Percentiles rank a stretch among this genome's conserved stretches.
Evolutionary conservation across 2,797 vertebrate genomes (phyloP).

Genomic region (Myripristis jacobus): DNA sequence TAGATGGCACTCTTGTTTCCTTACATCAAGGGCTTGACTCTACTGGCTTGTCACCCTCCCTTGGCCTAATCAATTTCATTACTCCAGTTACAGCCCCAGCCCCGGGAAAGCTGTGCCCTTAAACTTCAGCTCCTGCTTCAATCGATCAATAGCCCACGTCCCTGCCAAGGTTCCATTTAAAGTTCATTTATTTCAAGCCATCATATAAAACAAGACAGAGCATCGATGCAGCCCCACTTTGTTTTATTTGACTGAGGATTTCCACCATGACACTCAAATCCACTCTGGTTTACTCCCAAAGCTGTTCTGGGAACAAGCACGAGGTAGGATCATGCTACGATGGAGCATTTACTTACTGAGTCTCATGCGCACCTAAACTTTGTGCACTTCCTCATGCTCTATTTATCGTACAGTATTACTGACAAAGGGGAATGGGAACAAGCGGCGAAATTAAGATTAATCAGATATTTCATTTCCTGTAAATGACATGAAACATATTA

Average conservation of each 20-base stretch:
- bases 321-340: conserved; percentile 46
- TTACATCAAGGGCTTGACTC: conserved; percentile 92
- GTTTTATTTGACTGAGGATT: conserved; percentile 89
- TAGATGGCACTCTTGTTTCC: conserved; percentile 92
- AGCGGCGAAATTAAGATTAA: background rate
- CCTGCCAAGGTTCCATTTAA: conserved; percentile 92
- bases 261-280: conserved; percentile 84
- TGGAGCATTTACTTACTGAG: conserved; percentile 52
- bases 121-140: conserved; percentile 88
- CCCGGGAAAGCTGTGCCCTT: conserved; percentile 87
- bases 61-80: conserved; percentile 91
- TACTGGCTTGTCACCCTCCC: conserved; percentile 89
- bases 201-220: conserved; percentile 91
- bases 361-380: conserved; percentile 30
- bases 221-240: conserved; percentile 88
- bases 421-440: conserved; percentile 12
- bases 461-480: conserved; percentile 30
- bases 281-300: conserved; percentile 69
- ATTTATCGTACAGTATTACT: background rate
- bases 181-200: conserved; percentile 91
- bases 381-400: background rate
- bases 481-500: conserved; percentile 3
- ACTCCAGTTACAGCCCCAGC: conserved; percentile 88
- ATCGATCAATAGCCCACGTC: conserved; percentile 87
- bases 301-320: conserved; percentile 63